Conservation (phyloP, 2,113 vertebrate species). For the Centrocercus urophasianus region DNA sequence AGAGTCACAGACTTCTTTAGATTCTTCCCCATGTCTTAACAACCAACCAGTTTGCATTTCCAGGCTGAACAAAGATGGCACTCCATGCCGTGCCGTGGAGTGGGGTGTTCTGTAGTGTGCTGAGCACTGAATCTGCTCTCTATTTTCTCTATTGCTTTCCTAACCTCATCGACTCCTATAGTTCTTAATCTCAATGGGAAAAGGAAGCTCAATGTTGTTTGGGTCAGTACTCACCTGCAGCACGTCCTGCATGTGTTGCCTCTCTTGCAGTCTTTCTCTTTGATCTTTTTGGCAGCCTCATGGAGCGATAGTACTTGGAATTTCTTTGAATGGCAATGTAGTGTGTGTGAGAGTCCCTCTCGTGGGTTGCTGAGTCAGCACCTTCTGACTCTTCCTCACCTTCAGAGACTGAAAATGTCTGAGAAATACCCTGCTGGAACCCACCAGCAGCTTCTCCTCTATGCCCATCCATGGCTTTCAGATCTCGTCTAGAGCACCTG, state of each 20-base stretch:
- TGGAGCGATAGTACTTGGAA: conserved; percentile 76
- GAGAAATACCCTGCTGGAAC: background rate
- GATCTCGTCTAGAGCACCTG: conserved; percentile 65
- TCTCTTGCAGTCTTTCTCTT: background rate
- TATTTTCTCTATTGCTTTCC: background rate
- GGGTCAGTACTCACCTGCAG: conserved; percentile 74
- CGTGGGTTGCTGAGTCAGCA: background rate
- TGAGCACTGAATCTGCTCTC: background rate
- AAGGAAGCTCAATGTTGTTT: background rate
- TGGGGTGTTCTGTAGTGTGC: background rate
- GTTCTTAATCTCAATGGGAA: background rate
- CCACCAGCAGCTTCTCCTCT: background rate
- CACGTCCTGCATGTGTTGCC: background rate
- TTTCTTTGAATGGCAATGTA: conserved; percentile 74
- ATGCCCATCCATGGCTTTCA: conserved; percentile 21
- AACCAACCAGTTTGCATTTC: background rate
- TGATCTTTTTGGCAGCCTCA: conserved; percentile 56
- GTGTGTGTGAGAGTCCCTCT: background rate
- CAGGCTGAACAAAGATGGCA: background rate
- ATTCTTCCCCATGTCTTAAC: background rate
- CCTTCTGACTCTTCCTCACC: conserved; percentile 31
- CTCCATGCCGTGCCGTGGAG: background rate
- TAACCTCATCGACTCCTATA: background rate
- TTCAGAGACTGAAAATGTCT: conserved; percentile 7
- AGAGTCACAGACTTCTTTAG: background rate